These are phyloP conservation scores for Tachina fera DNA, from an alignment of 2,888 invertebrate species.

Conservation along the genomic window DNA sequence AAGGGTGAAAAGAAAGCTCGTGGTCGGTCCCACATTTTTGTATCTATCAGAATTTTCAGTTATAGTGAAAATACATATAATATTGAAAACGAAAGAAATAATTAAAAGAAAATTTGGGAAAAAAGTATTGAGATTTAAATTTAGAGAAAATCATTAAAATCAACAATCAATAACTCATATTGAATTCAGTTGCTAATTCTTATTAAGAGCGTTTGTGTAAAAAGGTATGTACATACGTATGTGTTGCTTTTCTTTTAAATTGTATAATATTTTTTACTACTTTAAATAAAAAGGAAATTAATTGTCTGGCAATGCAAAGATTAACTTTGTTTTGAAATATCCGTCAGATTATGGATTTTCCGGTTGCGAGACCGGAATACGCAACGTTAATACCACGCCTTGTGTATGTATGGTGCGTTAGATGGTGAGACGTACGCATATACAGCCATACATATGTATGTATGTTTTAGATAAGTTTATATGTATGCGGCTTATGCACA, in stretches of 20 bases:
- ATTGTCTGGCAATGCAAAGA: not conserved
- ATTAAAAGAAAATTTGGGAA: conserved; percentile 6
- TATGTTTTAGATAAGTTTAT: not conserved
- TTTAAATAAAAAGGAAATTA: conserved; percentile 6
- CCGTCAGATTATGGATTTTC: conserved; percentile 64
- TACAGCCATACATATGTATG: not conserved
- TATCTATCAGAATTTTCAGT: conserved; percentile 56
- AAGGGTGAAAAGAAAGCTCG: conserved; percentile 53
- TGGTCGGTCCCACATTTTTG: conserved; percentile 28
- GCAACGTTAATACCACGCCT: conserved; percentile 62
- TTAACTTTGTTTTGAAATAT: conserved; percentile 4
- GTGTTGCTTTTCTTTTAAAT: not conserved
- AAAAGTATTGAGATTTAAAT: conserved; percentile 4
- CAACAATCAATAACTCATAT: conserved; percentile 27
- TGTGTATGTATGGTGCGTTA: conserved; percentile 42
- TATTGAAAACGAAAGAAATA: conserved; percentile 8
- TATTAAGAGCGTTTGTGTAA: conserved; percentile 37
- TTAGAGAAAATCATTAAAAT: conserved; percentile 13
- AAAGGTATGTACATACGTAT: conserved; percentile 66
- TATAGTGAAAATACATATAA: conserved; percentile 11
- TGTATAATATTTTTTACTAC: too few species aligned
- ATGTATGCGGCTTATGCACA: conserved; percentile 1
- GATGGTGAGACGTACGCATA: conserved; percentile 9
- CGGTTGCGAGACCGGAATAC: conserved; percentile 33
- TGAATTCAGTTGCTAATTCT: conserved; percentile 18